Evolutionary conservation across 2,888 invertebrate species (phyloP), one percentile per base, ranked within the genome.

Genomic region (Chironomus riparius): DNA sequence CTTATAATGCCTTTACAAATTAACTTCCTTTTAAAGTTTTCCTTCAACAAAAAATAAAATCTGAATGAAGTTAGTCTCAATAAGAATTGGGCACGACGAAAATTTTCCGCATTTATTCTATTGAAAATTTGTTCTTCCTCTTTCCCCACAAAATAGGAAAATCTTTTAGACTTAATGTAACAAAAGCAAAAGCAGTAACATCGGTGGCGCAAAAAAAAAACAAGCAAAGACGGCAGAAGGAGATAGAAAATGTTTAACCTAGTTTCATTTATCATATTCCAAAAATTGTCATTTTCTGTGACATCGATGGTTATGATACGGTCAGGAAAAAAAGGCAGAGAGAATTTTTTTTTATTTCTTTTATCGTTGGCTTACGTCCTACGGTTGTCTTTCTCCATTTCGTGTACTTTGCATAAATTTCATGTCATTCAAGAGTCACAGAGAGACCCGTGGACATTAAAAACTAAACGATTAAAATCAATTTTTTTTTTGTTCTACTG

Each of bases 401-500:
- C 56, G 56, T 56, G 15, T 56, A 38, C 38, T 56, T 56, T 56
- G 56, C 56, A 56, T 38, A 38, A 38, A 38, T 56, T 56, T 15
- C n/a, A 56, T 38, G 38, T 56, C 21, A 56, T 65, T 21, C 65
- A 65, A 24, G 12, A 65, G 65, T 13, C 18, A 22, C 65, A 24
- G 10, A 12, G 10, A 21, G 65, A 24, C 65, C 21, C 21, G 62
- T 65, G 22, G 65, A 65, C 12, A 56, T 56, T 28, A 18, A 68
- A 68, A 68, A 68, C n/a, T 10, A 18, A 68, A 68, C 68, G 28
- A 68, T 68, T 72, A 38, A 72, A 72, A 72, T 61, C 61, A 72
- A 72, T 72, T 72, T 47, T 71, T 65, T 21, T 21, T 28, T 21
- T 62, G 3, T 7, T 24, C 12, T 24, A 5, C 65, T 71, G 48